Percentiles rank a stretch among this genome's conserved stretches.
These are phyloP conservation scores for Parauchenoglanis ngamensis DNA, from an alignment of 2,797 vertebrate genomes.

Conservation along the genomic window DNA sequence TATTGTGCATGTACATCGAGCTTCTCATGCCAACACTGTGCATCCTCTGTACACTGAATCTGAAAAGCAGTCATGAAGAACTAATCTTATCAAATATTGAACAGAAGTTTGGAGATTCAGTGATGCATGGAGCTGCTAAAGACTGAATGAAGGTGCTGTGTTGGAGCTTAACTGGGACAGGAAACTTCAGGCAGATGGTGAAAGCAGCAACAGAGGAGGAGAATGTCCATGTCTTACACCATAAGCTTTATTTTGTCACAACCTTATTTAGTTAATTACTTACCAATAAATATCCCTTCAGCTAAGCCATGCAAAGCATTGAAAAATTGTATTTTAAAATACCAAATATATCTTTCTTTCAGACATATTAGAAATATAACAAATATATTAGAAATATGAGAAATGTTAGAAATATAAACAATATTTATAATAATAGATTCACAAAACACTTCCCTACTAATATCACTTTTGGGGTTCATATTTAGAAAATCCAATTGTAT, in stretches of 20 bases:
- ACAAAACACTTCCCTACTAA: background rate
- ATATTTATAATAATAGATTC: background rate
- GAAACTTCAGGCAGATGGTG: background rate
- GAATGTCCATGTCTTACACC: background rate
- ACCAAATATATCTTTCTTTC: background rate
- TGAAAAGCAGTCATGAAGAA: slow-evolving; percentile 73
- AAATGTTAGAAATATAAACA: background rate
- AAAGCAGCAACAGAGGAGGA: slow-evolving; percentile 10
- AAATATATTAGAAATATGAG: background rate
- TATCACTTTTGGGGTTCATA: background rate
- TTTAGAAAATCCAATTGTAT: background rate
- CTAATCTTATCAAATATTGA: slow-evolving; percentile 85
- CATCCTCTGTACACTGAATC: slow-evolving; percentile 4
- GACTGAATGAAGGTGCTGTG: slow-evolving; percentile 46
- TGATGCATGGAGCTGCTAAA: slow-evolving; percentile 58
- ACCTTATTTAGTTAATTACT: background rate
- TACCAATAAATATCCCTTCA: background rate
- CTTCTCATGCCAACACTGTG: slow-evolving; percentile 4
- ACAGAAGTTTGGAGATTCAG: slow-evolving; percentile 67
- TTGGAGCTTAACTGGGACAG: slow-evolving; percentile 36
- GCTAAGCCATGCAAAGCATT: background rate
- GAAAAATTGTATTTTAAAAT: background rate
- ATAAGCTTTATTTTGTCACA: background rate
- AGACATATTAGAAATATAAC: background rate
- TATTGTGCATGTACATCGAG: background rate